Conservation (phyloP, 2,888 invertebrate genomes). For the Neelides folsomi region DNA sequence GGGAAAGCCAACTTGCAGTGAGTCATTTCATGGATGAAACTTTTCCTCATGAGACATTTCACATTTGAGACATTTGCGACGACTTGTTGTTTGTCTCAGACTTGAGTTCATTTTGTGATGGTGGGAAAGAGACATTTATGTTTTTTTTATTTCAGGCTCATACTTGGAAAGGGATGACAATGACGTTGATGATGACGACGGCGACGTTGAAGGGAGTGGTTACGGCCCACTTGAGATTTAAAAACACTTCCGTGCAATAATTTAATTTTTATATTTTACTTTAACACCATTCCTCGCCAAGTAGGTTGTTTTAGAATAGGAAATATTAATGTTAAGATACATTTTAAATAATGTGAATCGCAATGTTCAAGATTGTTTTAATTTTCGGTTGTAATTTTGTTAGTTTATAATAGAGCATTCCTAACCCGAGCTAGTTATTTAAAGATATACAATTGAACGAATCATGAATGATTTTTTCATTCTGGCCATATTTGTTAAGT, state of each 20-base stretch:
- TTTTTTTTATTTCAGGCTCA: constrained; percentile 36
- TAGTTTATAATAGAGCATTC: too few relatives aligned
- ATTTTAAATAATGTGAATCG: too few relatives aligned
- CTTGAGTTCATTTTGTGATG: background rate
- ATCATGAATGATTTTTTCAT: too few relatives aligned
- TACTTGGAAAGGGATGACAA: constrained; percentile 49
- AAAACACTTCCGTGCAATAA: constrained; percentile 25
- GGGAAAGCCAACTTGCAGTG: constrained; percentile 67
- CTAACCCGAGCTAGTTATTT: too few relatives aligned
- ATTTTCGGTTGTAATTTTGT: too few relatives aligned
- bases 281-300: constrained; percentile 1
- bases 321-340: too few relatives aligned
- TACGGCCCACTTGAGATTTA: constrained; percentile 64
- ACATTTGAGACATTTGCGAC: background rate
- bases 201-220: constrained; percentile 60
- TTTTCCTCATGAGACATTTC: background rate
- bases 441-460: too few relatives aligned
- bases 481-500: too few relatives aligned
- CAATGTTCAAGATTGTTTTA: too few relatives aligned
- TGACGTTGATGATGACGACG: constrained; percentile 55
- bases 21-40: constrained; percentile 35
- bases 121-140: constrained; percentile 3
- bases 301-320: constrained; percentile 4
- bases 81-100: background rate
- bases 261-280: background rate